Conservation (phyloP, 2,888 invertebrate species). For the Himalopsyche tibetana region DNA sequence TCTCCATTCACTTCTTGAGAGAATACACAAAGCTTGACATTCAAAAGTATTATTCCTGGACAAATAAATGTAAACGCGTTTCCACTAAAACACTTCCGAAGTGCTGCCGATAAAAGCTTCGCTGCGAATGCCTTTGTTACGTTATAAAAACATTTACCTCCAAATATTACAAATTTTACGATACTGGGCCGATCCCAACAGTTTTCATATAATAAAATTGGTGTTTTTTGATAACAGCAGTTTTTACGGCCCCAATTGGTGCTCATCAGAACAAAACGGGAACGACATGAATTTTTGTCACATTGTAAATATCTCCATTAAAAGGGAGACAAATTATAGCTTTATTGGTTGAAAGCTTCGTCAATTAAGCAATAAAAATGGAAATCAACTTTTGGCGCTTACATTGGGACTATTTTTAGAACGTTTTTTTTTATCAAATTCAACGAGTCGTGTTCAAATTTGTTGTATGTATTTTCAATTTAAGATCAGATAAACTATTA, state of each 20-base stretch:
- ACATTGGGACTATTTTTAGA: too few relatives aligned
- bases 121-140: constrained; percentile 27
- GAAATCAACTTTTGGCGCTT: background rate
- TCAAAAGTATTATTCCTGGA: background rate
- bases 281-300: background rate
- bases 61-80: constrained; percentile 24
- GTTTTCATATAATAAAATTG: constrained; percentile 35
- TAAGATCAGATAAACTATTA: too few relatives aligned
- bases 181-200: constrained; percentile 6
- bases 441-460: too few relatives aligned
- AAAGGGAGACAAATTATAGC: background rate
- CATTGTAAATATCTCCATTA: background rate
- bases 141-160: constrained; percentile 42
- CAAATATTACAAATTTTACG: constrained; percentile 39
- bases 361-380: constrained; percentile 34
- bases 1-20: too few relatives aligned
- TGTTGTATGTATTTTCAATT: too few relatives aligned
- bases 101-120: constrained; percentile 40
- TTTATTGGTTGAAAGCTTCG: background rate
- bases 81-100: constrained; percentile 40
- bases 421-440: too few relatives aligned
- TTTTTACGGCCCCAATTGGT: constrained; percentile 19
- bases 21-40: too few relatives aligned
- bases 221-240: background rate
- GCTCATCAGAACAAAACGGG: constrained; percentile 4